Evolutionary conservation across 1,140 invertebrate genomes (phyloP).

Genomic region (Aphis gossypii): DNA sequence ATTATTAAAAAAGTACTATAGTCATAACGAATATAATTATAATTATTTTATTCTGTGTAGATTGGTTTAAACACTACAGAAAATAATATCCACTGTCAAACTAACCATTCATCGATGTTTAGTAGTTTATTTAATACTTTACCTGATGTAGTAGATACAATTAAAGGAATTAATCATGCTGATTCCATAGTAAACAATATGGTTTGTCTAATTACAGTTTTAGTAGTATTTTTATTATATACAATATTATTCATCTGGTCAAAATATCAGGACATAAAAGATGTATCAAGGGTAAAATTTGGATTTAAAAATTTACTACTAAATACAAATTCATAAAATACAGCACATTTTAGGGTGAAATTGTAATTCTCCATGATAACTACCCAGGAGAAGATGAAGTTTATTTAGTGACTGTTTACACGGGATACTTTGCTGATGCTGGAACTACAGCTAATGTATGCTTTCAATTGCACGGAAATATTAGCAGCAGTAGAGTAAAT

Average conservation of each 20-base stretch:
- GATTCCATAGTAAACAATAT: neutral
- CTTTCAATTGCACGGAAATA: neutral
- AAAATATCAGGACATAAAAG: neutral
- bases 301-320: neutral
- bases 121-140: neutral
- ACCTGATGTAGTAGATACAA: neutral
- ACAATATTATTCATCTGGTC: neutral
- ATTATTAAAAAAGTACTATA: neutral
- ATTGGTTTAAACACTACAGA: neutral
- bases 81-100: neutral
- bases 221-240: neutral
- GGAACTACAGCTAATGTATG: slow-evolving; percentile 36
- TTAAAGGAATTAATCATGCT: neutral
- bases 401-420: slow-evolving; percentile 14
- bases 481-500: slow-evolving; percentile 13
- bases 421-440: neutral
- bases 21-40: neutral
- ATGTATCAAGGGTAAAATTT: neutral
- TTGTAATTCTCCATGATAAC: neutral
- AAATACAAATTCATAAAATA: neutral
- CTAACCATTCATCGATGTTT: slow-evolving; percentile 6
- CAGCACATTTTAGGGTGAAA: neutral
- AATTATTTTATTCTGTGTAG: neutral
- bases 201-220: neutral
- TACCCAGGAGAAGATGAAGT: slow-evolving; percentile 39